Evolutionary conservation across 2,888 invertebrate species (phyloP).

Genomic region (Spisula solida): DNA sequence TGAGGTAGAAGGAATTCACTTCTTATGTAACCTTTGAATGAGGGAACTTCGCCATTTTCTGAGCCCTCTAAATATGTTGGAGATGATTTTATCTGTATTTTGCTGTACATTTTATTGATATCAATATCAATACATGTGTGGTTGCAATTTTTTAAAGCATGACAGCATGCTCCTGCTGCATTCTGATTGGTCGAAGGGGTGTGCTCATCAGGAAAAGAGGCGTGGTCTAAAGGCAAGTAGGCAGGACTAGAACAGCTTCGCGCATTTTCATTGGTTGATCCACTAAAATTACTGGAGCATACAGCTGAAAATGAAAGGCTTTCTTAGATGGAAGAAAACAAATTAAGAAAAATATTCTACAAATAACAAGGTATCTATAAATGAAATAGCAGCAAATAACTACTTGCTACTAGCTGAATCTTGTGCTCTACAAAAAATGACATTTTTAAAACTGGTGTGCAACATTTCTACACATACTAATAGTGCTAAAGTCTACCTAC

Average conservation of each 20-base stretch:
- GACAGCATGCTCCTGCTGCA: constrained; percentile 58
- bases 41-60: constrained; percentile 46
- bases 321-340: constrained; percentile 10
- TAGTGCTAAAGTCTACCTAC: constrained; percentile 2
- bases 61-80: constrained; percentile 38
- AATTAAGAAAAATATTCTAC: constrained; percentile 7
- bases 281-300: constrained; percentile 49
- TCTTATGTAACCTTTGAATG: constrained; percentile 55
- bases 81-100: constrained; percentile 58
- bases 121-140: constrained; percentile 47
- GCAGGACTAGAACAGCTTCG: constrained; percentile 46
- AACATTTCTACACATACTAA: neutral
- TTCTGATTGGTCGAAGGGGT: constrained; percentile 60
- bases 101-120: constrained; percentile 63
- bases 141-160: constrained; percentile 33
- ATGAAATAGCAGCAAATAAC: neutral
- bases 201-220: constrained; percentile 54
- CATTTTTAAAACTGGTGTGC: neutral
- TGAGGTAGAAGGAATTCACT: constrained; percentile 28
- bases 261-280: constrained; percentile 55
- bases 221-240: constrained; percentile 56
- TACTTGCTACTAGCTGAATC: neutral
- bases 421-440: constrained; percentile 19
- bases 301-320: constrained; percentile 58
- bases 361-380: constrained; percentile 5